Base-by-base conservation (phyloP, 2,797 vertebrate genomes). In the Discoglossus pictus region DNA sequence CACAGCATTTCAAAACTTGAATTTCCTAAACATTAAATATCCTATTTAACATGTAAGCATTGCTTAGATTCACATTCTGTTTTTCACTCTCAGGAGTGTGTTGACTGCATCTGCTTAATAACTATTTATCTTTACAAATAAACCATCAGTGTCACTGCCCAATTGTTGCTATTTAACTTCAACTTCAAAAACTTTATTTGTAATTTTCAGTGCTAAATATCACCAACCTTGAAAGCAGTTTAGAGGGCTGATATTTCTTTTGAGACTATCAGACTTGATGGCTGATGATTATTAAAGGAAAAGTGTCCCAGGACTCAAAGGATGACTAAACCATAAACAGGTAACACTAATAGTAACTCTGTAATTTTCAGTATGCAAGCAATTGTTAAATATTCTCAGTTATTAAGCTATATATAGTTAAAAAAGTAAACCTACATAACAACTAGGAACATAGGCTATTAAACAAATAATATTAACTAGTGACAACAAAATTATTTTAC, bases 281-380 rank as follows among this genome's bases (percentile, higher is more conserved):
- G 91, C 92, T 89, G 93, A 92, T 92, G 90, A 92, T 93, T 93
- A 88, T 95, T 93, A 95, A n/a, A 93, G 92, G 91, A 91, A 91
- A 90, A 93, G 93, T 92, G 89, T 93, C 92, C 88, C 86, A 89
- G 93, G 92, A 98, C 90, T 94, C 91, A 97, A 95, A 94, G 92
- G 94, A 98, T 95, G 95, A 95, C 93, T 98, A 94, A 95, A 97
- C 94, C 84, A 92, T 97, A 98, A 98, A 90, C 95, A 98, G 97
- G 97, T 99, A 98, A 99, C 92, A 91, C 81, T 91, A 94, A 95
- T 84, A 94, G 91, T 92, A 94, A 96, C 90, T 89, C 82, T 91
- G 84, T 89, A 95, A 94, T 94, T 90, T 92, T 93, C 87, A 90
- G 83, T 92, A 89, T 94, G 93, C 83, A 88, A 87, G 91, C 89